Percentiles rank a stretch among this genome's conserved stretches.
Evolutionary conservation across 2,888 invertebrate genomes (phyloP).

Genomic region (Melikaiella ostensackeni): DNA sequence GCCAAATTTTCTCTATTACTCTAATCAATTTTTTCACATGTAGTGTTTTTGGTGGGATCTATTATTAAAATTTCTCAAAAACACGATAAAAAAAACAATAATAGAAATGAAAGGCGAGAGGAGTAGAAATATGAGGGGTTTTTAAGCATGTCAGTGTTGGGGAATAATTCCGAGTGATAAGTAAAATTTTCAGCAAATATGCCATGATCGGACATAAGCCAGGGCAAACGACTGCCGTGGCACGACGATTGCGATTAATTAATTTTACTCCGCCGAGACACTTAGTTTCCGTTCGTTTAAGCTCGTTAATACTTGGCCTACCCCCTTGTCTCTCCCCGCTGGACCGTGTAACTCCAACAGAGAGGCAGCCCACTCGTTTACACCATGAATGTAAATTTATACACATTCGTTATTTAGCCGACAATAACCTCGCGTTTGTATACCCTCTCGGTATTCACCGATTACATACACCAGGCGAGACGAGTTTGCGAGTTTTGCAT

Average conservation of each 20-base stretch:
- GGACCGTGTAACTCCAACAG: conserved; percentile 56
- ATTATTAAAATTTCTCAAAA: not conserved
- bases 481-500: conserved; percentile 32
- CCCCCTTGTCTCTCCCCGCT: conserved; percentile 57
- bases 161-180: conserved; percentile 25
- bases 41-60: no score
- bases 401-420: conserved; percentile 59
- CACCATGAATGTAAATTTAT: conserved; percentile 73
- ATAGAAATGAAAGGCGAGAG: not conserved
- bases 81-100: not conserved
- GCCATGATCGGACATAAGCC: conserved; percentile 61
- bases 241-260: conserved; percentile 73
- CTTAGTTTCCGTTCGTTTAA: conserved; percentile 77
- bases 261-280: conserved; percentile 77
- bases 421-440: conserved; percentile 20
- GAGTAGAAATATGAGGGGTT: not conserved
- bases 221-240: conserved; percentile 60
- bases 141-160: not conserved
- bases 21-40: no score
- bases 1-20: no score
- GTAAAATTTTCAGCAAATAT: conserved; percentile 29
- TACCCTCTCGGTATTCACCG: conserved; percentile 30
- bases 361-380: conserved; percentile 72
- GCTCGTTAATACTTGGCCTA: conserved; percentile 74
- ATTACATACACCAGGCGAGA: conserved; percentile 23